Evolutionary conservation across 1,140 invertebrate genomes (phyloP), one percentile per base, ranked within the genome.

Genomic region (Pachypsylla venusta): DNA sequence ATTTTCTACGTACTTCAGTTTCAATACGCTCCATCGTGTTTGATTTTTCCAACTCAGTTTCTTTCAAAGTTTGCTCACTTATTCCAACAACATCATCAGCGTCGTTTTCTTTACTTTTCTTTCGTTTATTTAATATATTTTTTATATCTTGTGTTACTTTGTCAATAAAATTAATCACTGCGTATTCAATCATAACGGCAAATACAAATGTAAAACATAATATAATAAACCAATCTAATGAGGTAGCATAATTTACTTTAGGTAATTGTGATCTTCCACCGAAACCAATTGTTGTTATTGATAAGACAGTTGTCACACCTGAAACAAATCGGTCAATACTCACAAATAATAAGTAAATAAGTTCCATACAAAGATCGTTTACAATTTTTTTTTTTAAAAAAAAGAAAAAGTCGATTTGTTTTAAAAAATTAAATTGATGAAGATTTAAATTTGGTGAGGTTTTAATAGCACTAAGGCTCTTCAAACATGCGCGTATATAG

Each of bases 231-330:
- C 78, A 76, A 65, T 81, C 80, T 14, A 81, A 67, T 0, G 79
- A 79, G 2, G 79, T 81, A 53, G 75, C 73, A 66, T 81, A 80
- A 2, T 74, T 73, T 12, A 80, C 77, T 60, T 74, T 70, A n/a
- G 79, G 79, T 57, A 79, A 69, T 53, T 74, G 73, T n/a, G 76
- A 73, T 30, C 78, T 64, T 10, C 75, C 76, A 12, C 77, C 77
- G 67, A 82, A 78, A 1, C 77, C 77, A 30, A 81, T 73, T 1
- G 78, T 79, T 3, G 77, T 77, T 60, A 79, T 76, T 39, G 77
- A 79, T 53, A 81, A 68, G n/a, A 81, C 76, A 2, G 79, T 79
- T 26, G 76, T 80, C 22, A 79, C 76, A 42, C 77, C 79, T 80
- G 42, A 48, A 48, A 48, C 16, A 7, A n/a, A n/a, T n/a, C n/a